These are phyloP conservation scores for Drosophila yakuba DNA, from an alignment of 1,140 invertebrate genomes.

Conservation along the genomic window DNA sequence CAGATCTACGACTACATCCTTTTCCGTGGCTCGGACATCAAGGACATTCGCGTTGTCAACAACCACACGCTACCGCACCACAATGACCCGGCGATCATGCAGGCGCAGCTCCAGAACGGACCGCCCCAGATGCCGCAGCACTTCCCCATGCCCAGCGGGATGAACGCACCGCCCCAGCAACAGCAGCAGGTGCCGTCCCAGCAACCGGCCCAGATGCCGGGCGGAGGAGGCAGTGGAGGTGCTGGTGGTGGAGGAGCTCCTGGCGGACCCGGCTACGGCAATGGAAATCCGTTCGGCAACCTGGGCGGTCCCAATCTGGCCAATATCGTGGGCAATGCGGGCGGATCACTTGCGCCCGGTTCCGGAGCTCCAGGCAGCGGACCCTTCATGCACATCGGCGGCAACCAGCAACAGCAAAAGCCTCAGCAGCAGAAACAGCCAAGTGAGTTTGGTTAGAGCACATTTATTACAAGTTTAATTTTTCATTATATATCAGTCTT, in stretches of 20 bases:
- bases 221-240: slow-evolving; percentile 38
- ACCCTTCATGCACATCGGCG: slow-evolving; percentile 85
- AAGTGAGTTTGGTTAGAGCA: slow-evolving; percentile 88
- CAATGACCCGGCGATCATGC: slow-evolving; percentile 98
- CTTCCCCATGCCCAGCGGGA: slow-evolving; percentile 72
- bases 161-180: slow-evolving; percentile 67
- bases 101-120: slow-evolving; percentile 90
- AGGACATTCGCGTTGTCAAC: slow-evolving; percentile 98
- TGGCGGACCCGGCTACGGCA: slow-evolving; percentile 54
- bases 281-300: slow-evolving; percentile 78
- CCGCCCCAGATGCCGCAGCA: slow-evolving; percentile 84
- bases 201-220: slow-evolving; percentile 57
- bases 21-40: slow-evolving; percentile 99
- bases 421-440: slow-evolving; percentile 90
- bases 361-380: slow-evolving; percentile 86
- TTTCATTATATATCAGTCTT: no score
- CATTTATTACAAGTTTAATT: no score
- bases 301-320: slow-evolving; percentile 72
- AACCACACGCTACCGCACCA: slow-evolving; percentile 89
- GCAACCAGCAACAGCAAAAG: slow-evolving; percentile 86
- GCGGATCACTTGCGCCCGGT: slow-evolving; percentile 85
- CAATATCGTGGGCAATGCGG: slow-evolving; percentile 55
- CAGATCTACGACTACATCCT: slow-evolving; percentile 99
- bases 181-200: slow-evolving; percentile 49
- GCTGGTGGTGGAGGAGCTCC: slow-evolving; percentile 43